phyloP scores from a whole-genome alignment of 2,797 vertebrate genomes.

The Aphelocoma californica region DNA sequence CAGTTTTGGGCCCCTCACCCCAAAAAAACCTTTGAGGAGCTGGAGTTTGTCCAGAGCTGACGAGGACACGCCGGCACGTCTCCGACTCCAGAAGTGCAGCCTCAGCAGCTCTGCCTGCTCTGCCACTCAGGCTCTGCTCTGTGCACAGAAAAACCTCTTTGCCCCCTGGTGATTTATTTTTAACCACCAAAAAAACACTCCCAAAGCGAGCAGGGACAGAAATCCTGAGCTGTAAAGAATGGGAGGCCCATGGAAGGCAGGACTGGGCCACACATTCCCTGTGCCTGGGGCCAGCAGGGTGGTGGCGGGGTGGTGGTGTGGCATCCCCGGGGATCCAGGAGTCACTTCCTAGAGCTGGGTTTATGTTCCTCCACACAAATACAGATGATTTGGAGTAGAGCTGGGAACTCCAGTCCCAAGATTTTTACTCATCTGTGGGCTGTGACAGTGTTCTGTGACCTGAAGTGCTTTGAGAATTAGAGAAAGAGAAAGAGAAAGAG shows the following conservation, averaged over 20 bases:
- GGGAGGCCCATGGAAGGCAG: background rate
- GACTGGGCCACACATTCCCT: fast-evolving
- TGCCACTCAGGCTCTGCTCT: background rate
- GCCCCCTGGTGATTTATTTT: background rate
- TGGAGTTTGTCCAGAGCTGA: background rate
- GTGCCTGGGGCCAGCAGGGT: background rate
- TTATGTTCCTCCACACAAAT: background rate
- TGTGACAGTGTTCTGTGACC: background rate
- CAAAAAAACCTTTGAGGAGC: background rate
- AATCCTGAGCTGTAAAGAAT: background rate
- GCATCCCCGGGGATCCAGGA: background rate
- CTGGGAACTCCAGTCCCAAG: background rate
- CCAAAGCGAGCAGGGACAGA: background rate
- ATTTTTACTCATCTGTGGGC: background rate
- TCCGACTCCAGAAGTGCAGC: background rate
- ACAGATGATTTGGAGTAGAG: background rate
- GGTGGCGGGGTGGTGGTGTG: background rate
- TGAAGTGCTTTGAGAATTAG: background rate
- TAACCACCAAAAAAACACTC: background rate
- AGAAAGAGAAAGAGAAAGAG: no score
- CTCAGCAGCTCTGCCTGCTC: background rate
- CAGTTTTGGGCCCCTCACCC: background rate
- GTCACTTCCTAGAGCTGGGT: background rate
- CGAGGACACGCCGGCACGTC: no score
- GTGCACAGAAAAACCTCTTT: background rate